Evolutionary conservation across 2,888 invertebrate species (phyloP).

Genomic region (Apamea monoglypha): DNA sequence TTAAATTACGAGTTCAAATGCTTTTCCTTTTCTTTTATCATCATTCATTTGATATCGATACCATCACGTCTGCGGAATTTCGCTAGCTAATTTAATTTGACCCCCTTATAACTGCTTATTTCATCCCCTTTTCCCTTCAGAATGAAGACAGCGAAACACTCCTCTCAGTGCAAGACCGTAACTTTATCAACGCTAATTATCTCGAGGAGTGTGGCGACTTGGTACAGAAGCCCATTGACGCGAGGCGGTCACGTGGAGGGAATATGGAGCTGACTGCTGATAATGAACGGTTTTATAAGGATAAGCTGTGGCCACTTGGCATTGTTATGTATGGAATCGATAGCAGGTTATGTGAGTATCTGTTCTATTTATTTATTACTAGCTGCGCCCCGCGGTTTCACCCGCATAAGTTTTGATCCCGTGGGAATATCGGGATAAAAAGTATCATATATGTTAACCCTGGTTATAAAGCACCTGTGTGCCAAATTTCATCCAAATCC

Average conservation of each 20-base stretch:
- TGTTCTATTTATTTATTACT: neutral
- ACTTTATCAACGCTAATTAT: constrained; percentile 81
- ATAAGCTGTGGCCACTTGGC: constrained; percentile 81
- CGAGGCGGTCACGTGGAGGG: constrained; percentile 29
- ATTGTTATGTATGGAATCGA: constrained; percentile 79
- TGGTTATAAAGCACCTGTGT: no score
- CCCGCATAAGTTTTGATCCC: no score
- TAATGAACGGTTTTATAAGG: constrained; percentile 72
- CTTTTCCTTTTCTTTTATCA: neutral
- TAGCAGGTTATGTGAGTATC: constrained; percentile 69
- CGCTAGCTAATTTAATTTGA: neutral
- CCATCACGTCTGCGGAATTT: neutral
- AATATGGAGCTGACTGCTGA: constrained; percentile 55
- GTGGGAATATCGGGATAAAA: no score
- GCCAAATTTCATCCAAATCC: no score
- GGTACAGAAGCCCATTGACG: constrained; percentile 38
- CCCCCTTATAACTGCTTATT: no score
- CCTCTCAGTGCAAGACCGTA: constrained; percentile 71
- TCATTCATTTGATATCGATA: neutral
- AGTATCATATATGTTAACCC: no score
- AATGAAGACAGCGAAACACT: constrained; percentile 50
- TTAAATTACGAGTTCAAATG: neutral
- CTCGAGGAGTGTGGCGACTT: constrained; percentile 75
- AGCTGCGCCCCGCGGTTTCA: no score
- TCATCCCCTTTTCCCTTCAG: neutral